Evolutionary conservation across 2,113 vertebrate genomes (phyloP), one percentile per base, ranked within the genome.

Genomic region (Eidolon helvum): DNA sequence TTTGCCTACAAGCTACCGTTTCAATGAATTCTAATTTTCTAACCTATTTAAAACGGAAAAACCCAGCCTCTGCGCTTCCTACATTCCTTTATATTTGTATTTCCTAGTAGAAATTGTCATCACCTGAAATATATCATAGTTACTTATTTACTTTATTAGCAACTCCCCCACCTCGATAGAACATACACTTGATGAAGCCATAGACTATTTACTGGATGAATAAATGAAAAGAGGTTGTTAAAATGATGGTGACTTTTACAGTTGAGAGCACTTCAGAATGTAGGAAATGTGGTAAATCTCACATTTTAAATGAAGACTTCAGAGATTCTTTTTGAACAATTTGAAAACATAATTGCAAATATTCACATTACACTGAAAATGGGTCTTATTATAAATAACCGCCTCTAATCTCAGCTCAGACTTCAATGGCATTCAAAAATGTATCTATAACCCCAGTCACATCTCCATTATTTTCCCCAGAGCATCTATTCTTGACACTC

Each of bases 341-440:
- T 83, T 69, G 68, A 48, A 40, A 61, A 50, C 35, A 87, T 80
- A 79, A 69, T 88, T 66, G 24, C 21, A 88, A 92, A 97, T 50
- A 63, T 59, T 63, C 35, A 35, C 1, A 50, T 55, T 61, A 28
- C 40, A 71, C 21, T 45, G 30, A 18, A 48, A 72, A 69, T 48
- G 3, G 33, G 18, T 63, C 45, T 89, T 35, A 14, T 48, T 84
- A 33, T 28, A 87, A 95, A 43, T 19, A 82, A 66, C 18, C 48
- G 48, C 18, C 40, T 71, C 57, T 66, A 35, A 87, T 43, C 18
- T 77, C 7, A 78, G 33, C 48, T 77, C n/a, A 63, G 12, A 10
- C 15, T 11, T 90, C 59, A 66, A 5, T 50, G 63, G 12, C 19
- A 78, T 65, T 95, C 15, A 86, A 72, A 96, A 69, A 18, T 45